A percentile compares a stretch with the other conserved stretches of the same genome.
Conservation (phyloP, 2,888 invertebrate genomes). For the Nephrocerus scutellatus region DNA sequence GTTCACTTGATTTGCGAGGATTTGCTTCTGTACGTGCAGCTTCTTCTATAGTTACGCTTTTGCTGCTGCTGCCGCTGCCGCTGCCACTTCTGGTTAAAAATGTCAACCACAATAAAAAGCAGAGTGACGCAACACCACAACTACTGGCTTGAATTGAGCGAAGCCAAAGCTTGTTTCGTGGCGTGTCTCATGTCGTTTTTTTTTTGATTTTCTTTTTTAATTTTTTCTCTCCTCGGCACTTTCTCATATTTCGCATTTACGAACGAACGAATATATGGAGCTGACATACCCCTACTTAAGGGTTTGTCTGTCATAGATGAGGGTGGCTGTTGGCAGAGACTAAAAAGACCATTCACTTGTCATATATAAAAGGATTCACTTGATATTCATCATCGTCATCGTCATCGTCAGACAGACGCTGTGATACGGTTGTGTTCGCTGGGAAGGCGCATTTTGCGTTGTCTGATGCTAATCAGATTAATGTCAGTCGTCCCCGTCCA, state of each 20-base stretch:
- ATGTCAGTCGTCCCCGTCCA: conserved; percentile 43
- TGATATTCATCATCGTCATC: conserved; percentile 47
- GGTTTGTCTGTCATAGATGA: conserved; percentile 29
- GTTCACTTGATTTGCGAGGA: no score
- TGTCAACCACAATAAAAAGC: no score
- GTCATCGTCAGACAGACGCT: conserved; percentile 36
- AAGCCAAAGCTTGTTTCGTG: no score
- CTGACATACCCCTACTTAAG: not conserved
- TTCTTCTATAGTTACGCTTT: no score
- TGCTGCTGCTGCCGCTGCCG: conserved; percentile 8
- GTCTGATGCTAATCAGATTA: conserved; percentile 47
- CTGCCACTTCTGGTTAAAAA: conserved; percentile 23
- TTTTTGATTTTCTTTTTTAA: conserved; percentile 1
- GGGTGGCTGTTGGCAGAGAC: not conserved
- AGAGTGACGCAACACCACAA: no score
- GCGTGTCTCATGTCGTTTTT: not conserved
- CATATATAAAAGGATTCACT: conserved; percentile 46
- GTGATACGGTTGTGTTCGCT: conserved; percentile 10
- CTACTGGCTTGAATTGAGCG: no score
- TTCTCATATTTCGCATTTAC: conserved; percentile 1
- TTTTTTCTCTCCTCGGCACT: not conserved
- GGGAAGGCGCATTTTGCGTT: conserved; percentile 3
- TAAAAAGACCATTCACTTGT: not conserved
- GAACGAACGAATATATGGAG: conserved; percentile 3
- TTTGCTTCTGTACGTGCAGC: no score